Base-by-base conservation (phyloP, 2,888 invertebrate species). In the Sminthurinus aureus region DNA sequence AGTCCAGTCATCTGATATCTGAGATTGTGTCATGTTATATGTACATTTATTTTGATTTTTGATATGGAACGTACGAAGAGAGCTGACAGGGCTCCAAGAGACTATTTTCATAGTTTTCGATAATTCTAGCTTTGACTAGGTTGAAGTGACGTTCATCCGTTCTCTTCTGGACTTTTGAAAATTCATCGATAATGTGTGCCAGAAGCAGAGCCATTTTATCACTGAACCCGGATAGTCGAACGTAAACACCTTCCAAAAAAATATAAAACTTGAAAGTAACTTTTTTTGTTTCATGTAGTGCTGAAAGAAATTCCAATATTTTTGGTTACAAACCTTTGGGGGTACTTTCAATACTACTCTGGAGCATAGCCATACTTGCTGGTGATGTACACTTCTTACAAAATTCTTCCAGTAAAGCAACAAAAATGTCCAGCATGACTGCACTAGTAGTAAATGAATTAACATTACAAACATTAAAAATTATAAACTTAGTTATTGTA, bases 391-490 rank as follows among this genome's bases (percentile, higher is more conserved):
- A 18, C 1, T 76, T 76, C 50, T 66, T 26, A 22, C 75, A 66
- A 15, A 51, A 26, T 20, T 75, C 58, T 22, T 38, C 66, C 11
- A 76, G 50, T 15, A 76, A 20, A 15, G 22, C 18, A 18, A 66
- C 64, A n/a, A 82, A 66, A 13, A 82, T 51, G 22, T 82, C 82
- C 66, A 76, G 18, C 64, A 82, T 82, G 38, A 66, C 75, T n/a
- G 82, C 82, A 58, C 82, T 82, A 64, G 50, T 26, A 74, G 24
- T 24, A 74, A 11, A 38, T 4, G 6, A 38, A 38, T 38, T 1
- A 38, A 6, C 38, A 38, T 38, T 38, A 38, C n/a, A n/a, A n/a
- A n/a, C n/a, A n/a, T n/a, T n/a, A n/a, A n/a, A n/a, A n/a, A n/a
- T n/a, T n/a, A n/a, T n/a, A n/a, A n/a, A n/a, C n/a, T n/a, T 18